Evolutionary conservation across 1,140 invertebrate genomes (phyloP), one percentile per base, ranked within the genome.

Genomic region (Tyrophagus putrescentiae): DNA sequence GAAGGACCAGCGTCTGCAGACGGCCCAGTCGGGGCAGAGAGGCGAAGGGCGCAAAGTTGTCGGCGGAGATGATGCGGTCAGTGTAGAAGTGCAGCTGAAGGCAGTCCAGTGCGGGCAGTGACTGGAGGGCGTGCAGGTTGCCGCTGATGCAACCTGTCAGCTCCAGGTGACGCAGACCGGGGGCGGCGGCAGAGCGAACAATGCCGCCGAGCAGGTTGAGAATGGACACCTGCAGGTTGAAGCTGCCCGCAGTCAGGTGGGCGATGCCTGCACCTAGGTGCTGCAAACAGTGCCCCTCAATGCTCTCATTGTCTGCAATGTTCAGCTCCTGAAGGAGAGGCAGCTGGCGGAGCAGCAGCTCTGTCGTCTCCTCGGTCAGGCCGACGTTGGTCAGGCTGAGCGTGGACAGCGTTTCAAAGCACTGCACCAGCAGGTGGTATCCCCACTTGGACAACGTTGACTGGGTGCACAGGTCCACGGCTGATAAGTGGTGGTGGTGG

Each of bases 251-350:
- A 21, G 6, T 7, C 7, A 48, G 45, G 23, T 7, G 7, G 18
- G 45, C 45, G 23, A 48, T 48, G 13, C 7, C 23, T 21, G 9
- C 18, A 48, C 45, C 7, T 7, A 48, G 18, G 31, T 48, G 31
- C 45, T 21, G 45, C 6, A 48, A 48, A 48, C 45, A 48, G 45
- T 48, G 45, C 9, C 45, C 45, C 31, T 48, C 45, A 9, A 48
- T 48, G 31, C 31, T 6, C 18, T 48, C 45, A 29, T 48, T 48
- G 45, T 48, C 45, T 6, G 21, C 45, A 9, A 48, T 18, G 18
- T 48, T 18, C 7, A 48, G 18, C 7, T 6, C 7, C 31, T 48
- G 23, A 21, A 48, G 23, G 13, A 25, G 7, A 48, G 13, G 45
- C 18, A 48, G 18, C 31, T 48, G 7, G 23, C 31, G 23, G 18